A percentile compares a stretch with the other conserved stretches of the same genome.
Evolutionary conservation across 2,888 invertebrate species (phyloP).

Genomic region (Pammene aurita): DNA sequence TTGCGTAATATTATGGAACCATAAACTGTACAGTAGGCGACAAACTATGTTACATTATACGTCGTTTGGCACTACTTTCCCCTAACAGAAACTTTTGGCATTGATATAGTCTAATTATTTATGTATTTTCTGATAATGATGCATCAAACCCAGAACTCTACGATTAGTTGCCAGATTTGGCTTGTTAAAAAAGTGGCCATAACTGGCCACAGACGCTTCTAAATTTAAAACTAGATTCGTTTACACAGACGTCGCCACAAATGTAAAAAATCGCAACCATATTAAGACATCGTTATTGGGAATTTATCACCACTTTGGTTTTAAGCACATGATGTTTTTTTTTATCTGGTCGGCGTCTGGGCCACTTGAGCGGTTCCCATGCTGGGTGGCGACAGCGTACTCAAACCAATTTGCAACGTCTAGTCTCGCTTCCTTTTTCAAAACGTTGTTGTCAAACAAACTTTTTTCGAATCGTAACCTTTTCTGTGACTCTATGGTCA

Average conservation of each 20-base stretch:
- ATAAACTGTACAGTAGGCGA: no score
- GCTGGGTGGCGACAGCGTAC: constrained; percentile 82
- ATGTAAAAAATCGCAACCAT: constrained; percentile 22
- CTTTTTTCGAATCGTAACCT: constrained; percentile 51
- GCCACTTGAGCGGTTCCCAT: constrained; percentile 73
- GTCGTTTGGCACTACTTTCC: no score
- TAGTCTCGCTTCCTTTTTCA: constrained; percentile 71
- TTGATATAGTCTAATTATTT: no score
- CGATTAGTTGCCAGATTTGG: no score
- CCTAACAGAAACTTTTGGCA: no score
- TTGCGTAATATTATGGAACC: no score
- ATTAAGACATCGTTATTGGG: constrained; percentile 46
- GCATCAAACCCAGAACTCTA: no score
- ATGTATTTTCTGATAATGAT: no score
- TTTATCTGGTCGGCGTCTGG: constrained; percentile 59
- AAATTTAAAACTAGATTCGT: constrained; percentile 19
- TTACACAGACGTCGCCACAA: constrained; percentile 6
- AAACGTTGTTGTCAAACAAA: constrained; percentile 52
- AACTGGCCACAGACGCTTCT: no score
- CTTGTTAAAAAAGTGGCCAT: constrained; percentile 48
- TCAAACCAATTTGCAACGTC: constrained; percentile 79
- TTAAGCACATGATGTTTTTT: constrained; percentile 52
- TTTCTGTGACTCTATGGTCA: constrained; percentile 52
- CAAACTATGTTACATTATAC: no score
- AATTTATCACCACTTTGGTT: constrained; percentile 69